Conservation (phyloP, 2,888 invertebrate genomes). For the Buathra laborator region DNA sequence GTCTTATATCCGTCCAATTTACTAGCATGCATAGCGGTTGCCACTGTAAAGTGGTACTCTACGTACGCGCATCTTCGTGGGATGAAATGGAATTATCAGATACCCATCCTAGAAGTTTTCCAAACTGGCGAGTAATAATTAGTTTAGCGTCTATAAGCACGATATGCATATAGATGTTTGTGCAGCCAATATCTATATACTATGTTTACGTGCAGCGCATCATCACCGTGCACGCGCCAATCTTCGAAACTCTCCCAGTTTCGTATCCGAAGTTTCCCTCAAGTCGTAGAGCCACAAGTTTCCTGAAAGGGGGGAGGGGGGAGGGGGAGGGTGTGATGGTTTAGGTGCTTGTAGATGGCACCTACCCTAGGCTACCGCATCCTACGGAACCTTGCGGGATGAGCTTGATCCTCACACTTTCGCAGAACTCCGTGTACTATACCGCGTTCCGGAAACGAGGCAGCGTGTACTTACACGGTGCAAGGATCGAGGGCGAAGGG, state of each 20-base stretch:
- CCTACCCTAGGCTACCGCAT: conserved; percentile 14
- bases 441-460: conserved; percentile 13
- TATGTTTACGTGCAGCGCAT: conserved; percentile 18
- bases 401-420: conserved; percentile 52
- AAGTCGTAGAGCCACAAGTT: conserved; percentile 45
- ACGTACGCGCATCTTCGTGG: neutral
- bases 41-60: neutral
- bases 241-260: conserved; percentile 47
- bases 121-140: conserved; percentile 27
- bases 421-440: conserved; percentile 10
- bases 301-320: neutral
- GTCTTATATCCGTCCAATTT: neutral
- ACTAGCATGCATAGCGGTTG: neutral
- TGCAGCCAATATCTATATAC: conserved; percentile 5
- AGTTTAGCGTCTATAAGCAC: conserved; percentile 3
- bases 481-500: conserved; percentile 11
- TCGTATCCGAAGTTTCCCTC: conserved; percentile 46
- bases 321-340: conserved; percentile 13
- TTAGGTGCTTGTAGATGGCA: conserved; percentile 29
- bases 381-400: conserved; percentile 21
- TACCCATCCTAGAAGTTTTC: conserved; percentile 6
- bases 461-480: conserved; percentile 34
- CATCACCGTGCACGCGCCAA: conserved; percentile 35
- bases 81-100: conserved; percentile 21
- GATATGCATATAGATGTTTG: neutral